These are phyloP conservation scores for Neosilurus mollespiculum DNA, from an alignment of 2,797 vertebrate genomes.

Conservation along the genomic window DNA sequence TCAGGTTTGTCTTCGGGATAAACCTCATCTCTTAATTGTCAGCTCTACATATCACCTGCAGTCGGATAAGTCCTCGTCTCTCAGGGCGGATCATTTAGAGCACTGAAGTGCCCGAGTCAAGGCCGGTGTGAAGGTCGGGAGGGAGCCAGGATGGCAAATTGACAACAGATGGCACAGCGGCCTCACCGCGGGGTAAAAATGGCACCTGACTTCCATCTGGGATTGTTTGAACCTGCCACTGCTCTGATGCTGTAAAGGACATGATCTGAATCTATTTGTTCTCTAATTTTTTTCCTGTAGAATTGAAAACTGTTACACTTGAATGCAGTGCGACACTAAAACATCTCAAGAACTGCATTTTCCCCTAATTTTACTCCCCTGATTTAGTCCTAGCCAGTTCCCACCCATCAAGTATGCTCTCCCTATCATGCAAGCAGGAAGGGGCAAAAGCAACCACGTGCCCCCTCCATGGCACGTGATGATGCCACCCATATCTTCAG, in stretches of 20 bases:
- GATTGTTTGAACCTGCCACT: conserved; percentile 37
- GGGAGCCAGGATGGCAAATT: conserved; percentile 47
- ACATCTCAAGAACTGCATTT: background rate
- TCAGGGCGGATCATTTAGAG: conserved; percentile 36
- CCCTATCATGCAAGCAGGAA: too few species aligned
- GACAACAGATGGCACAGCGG: conserved; percentile 57
- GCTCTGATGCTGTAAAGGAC: conserved; percentile 40
- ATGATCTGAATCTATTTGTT: background rate
- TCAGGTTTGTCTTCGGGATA: background rate
- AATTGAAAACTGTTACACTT: too few species aligned
- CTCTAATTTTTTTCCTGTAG: background rate
- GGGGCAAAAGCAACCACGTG: too few species aligned
- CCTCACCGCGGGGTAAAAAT: conserved; percentile 45
- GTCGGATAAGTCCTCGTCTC: conserved; percentile 42
- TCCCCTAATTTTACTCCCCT: too few species aligned
- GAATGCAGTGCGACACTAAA: background rate
- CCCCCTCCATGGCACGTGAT: too few species aligned
- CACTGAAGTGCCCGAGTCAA: background rate
- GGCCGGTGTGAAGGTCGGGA: conserved; percentile 38
- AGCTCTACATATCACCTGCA: conserved; percentile 30
- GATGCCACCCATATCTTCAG: too few species aligned
- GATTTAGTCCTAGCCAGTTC: too few species aligned
- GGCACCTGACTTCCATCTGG: conserved; percentile 58
- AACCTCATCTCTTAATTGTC: conserved; percentile 55
- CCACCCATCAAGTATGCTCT: too few species aligned